Evolutionary conservation across 2,113 vertebrate species (phyloP).

Genomic region (Sinocyclocheilus rhinocerous): DNA sequence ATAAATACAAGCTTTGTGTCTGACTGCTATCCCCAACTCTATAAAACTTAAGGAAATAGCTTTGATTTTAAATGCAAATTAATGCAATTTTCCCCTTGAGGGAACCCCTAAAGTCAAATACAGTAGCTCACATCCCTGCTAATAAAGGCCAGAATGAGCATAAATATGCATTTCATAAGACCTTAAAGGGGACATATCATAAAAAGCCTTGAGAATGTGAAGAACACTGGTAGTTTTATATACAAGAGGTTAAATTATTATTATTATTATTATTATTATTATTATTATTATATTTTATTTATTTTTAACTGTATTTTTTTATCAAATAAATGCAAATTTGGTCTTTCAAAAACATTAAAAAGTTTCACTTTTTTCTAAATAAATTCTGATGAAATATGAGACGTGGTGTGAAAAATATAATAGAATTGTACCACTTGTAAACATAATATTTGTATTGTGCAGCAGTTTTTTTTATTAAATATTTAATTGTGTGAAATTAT

Average conservation of each 20-base stretch:
- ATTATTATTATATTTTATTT: too few species aligned
- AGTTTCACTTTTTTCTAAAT: neutral
- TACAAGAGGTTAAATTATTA: neutral
- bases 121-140: conserved; percentile 67
- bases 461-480: neutral
- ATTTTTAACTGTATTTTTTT: neutral
- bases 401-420: too few species aligned
- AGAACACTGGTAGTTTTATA: neutral
- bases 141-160: conserved; percentile 67
- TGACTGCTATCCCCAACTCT: conserved; percentile 39
- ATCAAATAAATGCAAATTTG: neutral
- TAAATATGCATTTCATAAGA: conserved; percentile 62
- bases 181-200: conserved; percentile 47
- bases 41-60: conserved; percentile 52
- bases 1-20: conserved; percentile 63
- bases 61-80: conserved; percentile 74
- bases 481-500: neutral
- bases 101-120: conserved; percentile 59
- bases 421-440: neutral
- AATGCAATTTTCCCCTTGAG: conserved; percentile 63
- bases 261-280: too few species aligned
- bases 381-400: too few species aligned
- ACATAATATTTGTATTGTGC: neutral
- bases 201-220: neutral
- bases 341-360: neutral